These are phyloP conservation scores for Drosophila differens DNA, from an alignment of 2,888 invertebrate species.

Conservation along the genomic window DNA sequence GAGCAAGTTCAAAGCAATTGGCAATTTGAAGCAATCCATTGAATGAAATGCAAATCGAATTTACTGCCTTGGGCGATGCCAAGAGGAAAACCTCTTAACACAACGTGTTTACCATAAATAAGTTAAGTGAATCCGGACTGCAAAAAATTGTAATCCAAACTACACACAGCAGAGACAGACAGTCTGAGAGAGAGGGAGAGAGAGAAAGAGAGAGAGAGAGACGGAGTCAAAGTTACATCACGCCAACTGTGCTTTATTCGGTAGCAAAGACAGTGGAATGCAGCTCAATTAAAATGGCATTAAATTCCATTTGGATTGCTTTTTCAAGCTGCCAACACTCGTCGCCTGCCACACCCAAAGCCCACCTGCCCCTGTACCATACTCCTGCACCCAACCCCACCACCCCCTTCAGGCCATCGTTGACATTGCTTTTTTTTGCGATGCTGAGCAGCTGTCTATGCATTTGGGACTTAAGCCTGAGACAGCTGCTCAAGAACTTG, in stretches of 20 bases:
- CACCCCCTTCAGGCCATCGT: not conserved
- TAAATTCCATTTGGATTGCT: slow-evolving; percentile 79
- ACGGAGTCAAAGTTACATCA: not conserved
- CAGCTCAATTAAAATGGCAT: slow-evolving; percentile 83
- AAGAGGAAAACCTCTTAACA: slow-evolving; percentile 50
- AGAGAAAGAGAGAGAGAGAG: not conserved
- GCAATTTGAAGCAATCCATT: slow-evolving; percentile 39
- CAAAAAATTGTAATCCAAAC: slow-evolving; percentile 21
- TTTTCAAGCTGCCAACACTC: slow-evolving; percentile 50
- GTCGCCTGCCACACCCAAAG: slow-evolving; percentile 8
- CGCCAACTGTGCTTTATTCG: slow-evolving; percentile 14
- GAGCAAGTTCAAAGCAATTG: slow-evolving; percentile 45
- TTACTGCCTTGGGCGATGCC: slow-evolving; percentile 18
- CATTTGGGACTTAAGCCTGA: slow-evolving; percentile 74
- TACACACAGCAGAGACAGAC: not conserved
- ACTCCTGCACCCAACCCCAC: not conserved
- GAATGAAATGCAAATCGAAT: slow-evolving; percentile 57
- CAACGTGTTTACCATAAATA: slow-evolving; percentile 64
- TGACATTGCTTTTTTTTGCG: slow-evolving; percentile 50
- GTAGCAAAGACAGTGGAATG: slow-evolving; percentile 63
- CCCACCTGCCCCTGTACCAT: slow-evolving; percentile 12
- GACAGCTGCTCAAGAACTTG: slow-evolving; percentile 58
- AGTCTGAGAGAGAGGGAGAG: not conserved
- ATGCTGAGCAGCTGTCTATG: slow-evolving; percentile 69
- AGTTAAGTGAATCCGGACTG: slow-evolving; percentile 45